Evolutionary conservation across 2,113 vertebrate genomes (phyloP).

Genomic region (Apteryx owenii): DNA sequence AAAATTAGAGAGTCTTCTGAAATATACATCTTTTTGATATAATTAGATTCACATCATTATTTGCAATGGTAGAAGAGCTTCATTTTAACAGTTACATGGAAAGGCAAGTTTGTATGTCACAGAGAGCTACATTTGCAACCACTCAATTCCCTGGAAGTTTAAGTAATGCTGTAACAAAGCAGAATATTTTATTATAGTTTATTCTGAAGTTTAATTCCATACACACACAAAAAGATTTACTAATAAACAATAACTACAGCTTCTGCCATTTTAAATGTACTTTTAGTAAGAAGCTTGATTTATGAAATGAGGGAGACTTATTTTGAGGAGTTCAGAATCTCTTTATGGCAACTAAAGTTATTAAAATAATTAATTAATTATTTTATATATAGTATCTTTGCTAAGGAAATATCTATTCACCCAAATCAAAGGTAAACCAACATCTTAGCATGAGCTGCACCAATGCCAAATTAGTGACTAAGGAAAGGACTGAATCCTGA

Average conservation of each 20-base stretch:
- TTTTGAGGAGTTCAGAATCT: not conserved
- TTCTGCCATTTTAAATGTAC: not conserved
- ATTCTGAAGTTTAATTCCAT: conserved; percentile 3
- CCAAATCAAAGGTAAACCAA: not conserved
- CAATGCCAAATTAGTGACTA: not conserved
- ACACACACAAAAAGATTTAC: not conserved
- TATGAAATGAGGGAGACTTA: not conserved
- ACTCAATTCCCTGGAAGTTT: not conserved
- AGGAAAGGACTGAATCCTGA: not conserved
- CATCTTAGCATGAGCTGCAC: not conserved
- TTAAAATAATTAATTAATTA: not conserved
- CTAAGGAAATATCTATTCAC: not conserved
- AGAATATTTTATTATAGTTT: not conserved
- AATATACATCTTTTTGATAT: not conserved
- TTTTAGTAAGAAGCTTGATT: not conserved
- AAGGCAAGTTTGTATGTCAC: not conserved
- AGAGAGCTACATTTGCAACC: not conserved
- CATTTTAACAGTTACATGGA: not conserved
- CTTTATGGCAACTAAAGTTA: not conserved
- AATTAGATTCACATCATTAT: not conserved
- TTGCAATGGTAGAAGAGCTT: not conserved
- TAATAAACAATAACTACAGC: not conserved
- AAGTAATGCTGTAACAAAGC: not conserved
- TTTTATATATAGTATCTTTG: not conserved
- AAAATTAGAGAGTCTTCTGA: not conserved